phyloP scores from a whole-genome alignment of 2,113 vertebrate genomes.

The Dipodomys merriami region DNA sequence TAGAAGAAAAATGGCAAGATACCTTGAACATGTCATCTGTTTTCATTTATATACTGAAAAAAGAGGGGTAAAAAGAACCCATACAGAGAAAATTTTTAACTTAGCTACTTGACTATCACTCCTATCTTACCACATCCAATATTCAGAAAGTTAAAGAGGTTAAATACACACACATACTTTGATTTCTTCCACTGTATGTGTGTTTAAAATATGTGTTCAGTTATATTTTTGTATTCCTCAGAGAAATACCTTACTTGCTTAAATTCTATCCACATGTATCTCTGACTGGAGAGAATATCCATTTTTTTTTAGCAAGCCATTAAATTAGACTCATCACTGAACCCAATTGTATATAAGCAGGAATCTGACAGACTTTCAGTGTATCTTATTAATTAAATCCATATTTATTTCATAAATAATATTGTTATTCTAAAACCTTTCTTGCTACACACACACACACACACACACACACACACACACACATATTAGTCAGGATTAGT shows the following conservation, averaged over 20 bases:
- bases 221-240: slow-evolving; percentile 57
- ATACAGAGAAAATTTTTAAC: slow-evolving; percentile 61
- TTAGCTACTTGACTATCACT: slow-evolving; percentile 67
- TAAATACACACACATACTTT: slow-evolving; percentile 71
- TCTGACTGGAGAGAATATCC: slow-evolving; percentile 49
- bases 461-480: too few species aligned
- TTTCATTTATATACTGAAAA: slow-evolving; percentile 69
- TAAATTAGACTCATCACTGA: slow-evolving; percentile 58
- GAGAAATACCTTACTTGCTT: slow-evolving; percentile 62
- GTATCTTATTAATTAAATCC: slow-evolving; percentile 61
- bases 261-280: slow-evolving; percentile 60
- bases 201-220: slow-evolving; percentile 67
- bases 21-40: slow-evolving; percentile 44
- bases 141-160: slow-evolving; percentile 73
- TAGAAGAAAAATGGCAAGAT: slow-evolving; percentile 27
- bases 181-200: slow-evolving; percentile 64
- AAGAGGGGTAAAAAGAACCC: slow-evolving; percentile 56
- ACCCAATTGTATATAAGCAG: slow-evolving; percentile 61
- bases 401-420: slow-evolving; percentile 64
- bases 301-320: slow-evolving; percentile 48
- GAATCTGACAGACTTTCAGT: slow-evolving; percentile 52
- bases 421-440: slow-evolving; percentile 49
- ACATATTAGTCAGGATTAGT: too few species aligned
- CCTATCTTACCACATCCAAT: slow-evolving; percentile 58
- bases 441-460: not conserved